phyloP scores from a whole-genome alignment of 1,140 invertebrate species.

The Mycetomoellerius zeteki region DNA sequence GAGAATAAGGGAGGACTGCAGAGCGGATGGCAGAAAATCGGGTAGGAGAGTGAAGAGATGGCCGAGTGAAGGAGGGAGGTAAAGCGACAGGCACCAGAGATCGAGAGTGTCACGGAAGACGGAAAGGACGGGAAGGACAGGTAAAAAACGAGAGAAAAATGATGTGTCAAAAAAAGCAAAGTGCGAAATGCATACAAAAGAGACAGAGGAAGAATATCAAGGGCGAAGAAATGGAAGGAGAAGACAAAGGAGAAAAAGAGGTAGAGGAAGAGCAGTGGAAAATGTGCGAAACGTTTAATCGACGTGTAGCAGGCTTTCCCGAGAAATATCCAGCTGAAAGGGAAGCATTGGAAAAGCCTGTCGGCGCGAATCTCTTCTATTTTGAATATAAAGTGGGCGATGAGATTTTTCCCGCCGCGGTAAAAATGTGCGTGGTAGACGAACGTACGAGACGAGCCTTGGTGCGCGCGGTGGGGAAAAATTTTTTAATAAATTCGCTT shows the following conservation, averaged over 20 bases:
- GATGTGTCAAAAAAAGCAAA: slow-evolving; percentile 15
- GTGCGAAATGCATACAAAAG: background rate
- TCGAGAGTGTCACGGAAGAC: slow-evolving; percentile 46
- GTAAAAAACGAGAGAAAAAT: slow-evolving; percentile 54
- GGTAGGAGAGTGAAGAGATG: slow-evolving; percentile 33
- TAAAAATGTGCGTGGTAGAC: slow-evolving; percentile 54
- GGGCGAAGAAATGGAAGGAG: slow-evolving; percentile 53
- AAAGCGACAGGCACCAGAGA: slow-evolving; percentile 46
- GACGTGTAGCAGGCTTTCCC: slow-evolving; percentile 52
- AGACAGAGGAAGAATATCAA: slow-evolving; percentile 9
- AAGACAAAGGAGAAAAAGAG: background rate
- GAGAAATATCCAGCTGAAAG: slow-evolving; percentile 55
- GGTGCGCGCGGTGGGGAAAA: slow-evolving; percentile 52
- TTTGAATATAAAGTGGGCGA: slow-evolving; percentile 73
- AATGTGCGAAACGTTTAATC: slow-evolving; percentile 73
- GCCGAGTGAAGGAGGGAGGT: slow-evolving; percentile 21
- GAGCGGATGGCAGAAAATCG: slow-evolving; percentile 13
- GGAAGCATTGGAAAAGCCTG: slow-evolving; percentile 74
- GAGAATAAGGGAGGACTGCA: slow-evolving; percentile 51
- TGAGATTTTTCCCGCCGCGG: slow-evolving; percentile 67
- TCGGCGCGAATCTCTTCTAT: slow-evolving; percentile 67
- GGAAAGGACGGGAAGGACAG: slow-evolving; percentile 3
- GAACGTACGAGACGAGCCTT: slow-evolving; percentile 59
- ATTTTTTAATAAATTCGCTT: slow-evolving; percentile 77
- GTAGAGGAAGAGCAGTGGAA: slow-evolving; percentile 36